A percentile compares a stretch with the other conserved stretches of the same genome.
phyloP scores from a whole-genome alignment of 2,888 invertebrate genomes.

The Agrotis exclamationis region DNA sequence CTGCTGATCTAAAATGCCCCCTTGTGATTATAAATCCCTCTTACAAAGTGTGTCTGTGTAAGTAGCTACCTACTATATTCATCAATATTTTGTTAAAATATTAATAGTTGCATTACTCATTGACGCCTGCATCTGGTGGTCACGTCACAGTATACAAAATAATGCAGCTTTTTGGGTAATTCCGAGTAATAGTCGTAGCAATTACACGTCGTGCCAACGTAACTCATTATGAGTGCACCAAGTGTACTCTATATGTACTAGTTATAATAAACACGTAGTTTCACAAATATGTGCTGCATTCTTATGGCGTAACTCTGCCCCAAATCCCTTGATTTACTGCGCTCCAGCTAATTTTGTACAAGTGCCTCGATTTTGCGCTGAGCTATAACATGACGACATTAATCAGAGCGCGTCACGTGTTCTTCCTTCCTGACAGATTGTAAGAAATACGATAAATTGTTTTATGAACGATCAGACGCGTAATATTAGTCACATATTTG shows the following conservation, averaged over 20 bases:
- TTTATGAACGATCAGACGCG: constrained; percentile 43
- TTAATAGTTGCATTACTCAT: constrained; percentile 32
- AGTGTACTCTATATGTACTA: constrained; percentile 25
- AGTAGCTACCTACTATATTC: background rate
- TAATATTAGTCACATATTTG: constrained; percentile 42
- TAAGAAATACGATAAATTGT: constrained; percentile 53
- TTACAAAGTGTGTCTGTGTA: background rate
- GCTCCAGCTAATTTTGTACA: constrained; percentile 82
- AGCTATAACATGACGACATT: constrained; percentile 51
- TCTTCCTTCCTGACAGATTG: constrained; percentile 54
- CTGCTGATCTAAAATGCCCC: no score
- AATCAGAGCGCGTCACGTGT: constrained; percentile 51
- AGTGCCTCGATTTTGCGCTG: constrained; percentile 76
- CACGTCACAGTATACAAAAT: constrained; percentile 25
- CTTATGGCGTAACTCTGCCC: constrained; percentile 80
- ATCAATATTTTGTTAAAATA: constrained; percentile 26
- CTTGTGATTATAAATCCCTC: background rate
- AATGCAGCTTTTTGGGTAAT: constrained; percentile 41
- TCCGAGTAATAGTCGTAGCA: constrained; percentile 37
- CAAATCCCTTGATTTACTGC: constrained; percentile 83
- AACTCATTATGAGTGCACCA: constrained; percentile 49
- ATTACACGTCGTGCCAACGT: constrained; percentile 51
- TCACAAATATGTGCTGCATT: constrained; percentile 78
- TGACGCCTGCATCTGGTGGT: constrained; percentile 16
- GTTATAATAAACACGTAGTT: constrained; percentile 75